Base-by-base conservation (phyloP, 2,113 vertebrate genomes). In the Raphicerus campestris region DNA sequence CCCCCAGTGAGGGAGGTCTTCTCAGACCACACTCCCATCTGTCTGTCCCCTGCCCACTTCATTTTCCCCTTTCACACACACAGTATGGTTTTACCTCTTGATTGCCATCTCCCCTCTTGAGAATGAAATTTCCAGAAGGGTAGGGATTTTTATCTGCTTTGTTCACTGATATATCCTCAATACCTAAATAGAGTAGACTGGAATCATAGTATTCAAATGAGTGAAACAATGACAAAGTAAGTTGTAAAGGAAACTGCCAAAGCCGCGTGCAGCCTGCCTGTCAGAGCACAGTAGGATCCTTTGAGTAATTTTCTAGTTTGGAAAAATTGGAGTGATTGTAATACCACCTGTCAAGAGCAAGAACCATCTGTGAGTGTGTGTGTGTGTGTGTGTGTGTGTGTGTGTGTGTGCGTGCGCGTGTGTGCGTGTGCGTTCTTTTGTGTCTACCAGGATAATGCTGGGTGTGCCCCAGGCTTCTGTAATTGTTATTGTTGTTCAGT, bases 221-320 rank as follows among this genome's bases (percentile, higher is more conserved):
- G 56, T 61, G 22, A 84, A 49, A 73, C 66, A 86, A 51, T 55
- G 22, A 94, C 60, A 49, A 51, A 92, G 24, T 51, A 89, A 61
- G 26, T 86, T 56, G 26, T 53, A 42, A 88, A 88, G 87, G 39
- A 49, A 89, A 32, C 70, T 89, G 61, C 87, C 83, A 81, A 16
- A 1, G 47, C 82, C 53, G 47, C 47, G 6, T 61, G n/a, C 24
- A 14, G 10, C 51, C 35, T 93, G 53, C 24, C 66, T 81, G 45
- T 45, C 8, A 7, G 83, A 58, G 47, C 56, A n/a, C 47, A 60
- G 35, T 0, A 51, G 80, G 66, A 94, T 58, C 60, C 77, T 28
- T 22, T 55, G 93, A 94, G 75, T 87, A 49, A 73, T 92, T 94
- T 86, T 94, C 85, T 51, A 35, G 2, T 93, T 90, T 93, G 32